Conservation (phyloP, 2,797 vertebrate species). For the Trachurus trachurus region DNA sequence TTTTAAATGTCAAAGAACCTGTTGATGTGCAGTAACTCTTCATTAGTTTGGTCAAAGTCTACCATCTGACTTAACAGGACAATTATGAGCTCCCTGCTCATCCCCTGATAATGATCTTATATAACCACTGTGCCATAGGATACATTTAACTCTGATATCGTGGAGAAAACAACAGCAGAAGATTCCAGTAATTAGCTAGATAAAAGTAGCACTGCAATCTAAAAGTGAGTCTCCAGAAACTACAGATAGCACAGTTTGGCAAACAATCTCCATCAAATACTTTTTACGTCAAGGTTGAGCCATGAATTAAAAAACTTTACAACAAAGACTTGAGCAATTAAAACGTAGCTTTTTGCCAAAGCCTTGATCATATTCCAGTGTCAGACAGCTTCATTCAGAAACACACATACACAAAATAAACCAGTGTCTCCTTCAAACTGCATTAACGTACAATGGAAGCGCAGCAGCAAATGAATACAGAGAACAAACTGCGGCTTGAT, state of each 20-base stretch:
- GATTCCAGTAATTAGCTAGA: not conserved
- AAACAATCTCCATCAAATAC: not conserved
- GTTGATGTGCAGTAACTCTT: not conserved
- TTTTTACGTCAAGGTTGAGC: not conserved
- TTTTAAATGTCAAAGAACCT: not conserved
- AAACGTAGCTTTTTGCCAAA: too few species aligned
- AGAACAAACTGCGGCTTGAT: too few species aligned
- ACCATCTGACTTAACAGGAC: not conserved
- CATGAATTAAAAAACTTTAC: not conserved
- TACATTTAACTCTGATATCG: not conserved
- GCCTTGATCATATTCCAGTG: too few species aligned
- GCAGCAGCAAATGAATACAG: too few species aligned
- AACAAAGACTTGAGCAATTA: not conserved
- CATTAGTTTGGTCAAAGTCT: not conserved
- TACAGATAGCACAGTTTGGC: not conserved
- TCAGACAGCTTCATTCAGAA: too few species aligned
- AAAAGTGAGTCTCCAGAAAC: not conserved
- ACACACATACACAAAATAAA: too few species aligned
- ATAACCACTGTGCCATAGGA: not conserved
- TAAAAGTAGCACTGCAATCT: not conserved
- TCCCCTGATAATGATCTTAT: not conserved
- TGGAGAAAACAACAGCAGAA: not conserved
- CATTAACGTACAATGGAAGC: too few species aligned
- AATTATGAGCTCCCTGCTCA: not conserved
- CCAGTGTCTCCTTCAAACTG: too few species aligned